These are phyloP conservation scores for Marmota flaviventris DNA, from an alignment of 2,113 vertebrate genomes.

Conservation along the genomic window DNA sequence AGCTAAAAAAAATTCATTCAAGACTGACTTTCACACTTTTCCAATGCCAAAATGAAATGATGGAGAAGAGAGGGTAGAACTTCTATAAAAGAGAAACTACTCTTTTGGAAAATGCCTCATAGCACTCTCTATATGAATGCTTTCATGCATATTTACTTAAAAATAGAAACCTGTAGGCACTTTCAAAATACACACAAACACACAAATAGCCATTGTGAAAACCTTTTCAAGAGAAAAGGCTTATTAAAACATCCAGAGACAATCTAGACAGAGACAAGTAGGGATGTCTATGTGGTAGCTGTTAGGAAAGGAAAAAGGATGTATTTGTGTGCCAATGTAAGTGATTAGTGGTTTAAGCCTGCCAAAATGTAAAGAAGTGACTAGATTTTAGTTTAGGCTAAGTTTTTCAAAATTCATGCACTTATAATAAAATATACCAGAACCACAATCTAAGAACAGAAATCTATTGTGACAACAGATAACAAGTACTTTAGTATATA, in stretches of 20 bases:
- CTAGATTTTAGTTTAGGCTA: background rate
- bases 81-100: background rate
- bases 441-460: background rate
- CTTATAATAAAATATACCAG: background rate
- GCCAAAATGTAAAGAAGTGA: conserved; percentile 26
- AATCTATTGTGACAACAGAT: conserved; percentile 26
- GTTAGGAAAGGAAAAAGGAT: background rate
- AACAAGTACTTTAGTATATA: conserved; percentile 1
- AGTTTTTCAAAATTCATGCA: background rate
- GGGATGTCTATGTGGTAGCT: background rate
- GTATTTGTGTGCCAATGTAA: background rate
- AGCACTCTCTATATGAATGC: background rate
- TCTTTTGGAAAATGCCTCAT: background rate
- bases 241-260: conserved; percentile 8
- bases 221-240: background rate
- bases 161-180: conserved; percentile 11
- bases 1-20: background rate
- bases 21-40: conserved; percentile 11
- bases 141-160: background rate
- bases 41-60: conserved; percentile 40
- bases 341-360: background rate
- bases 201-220: background rate
- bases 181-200: background rate
- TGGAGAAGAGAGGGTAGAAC: background rate
- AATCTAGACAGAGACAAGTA: background rate